These are phyloP conservation scores for Cichladusa arquata DNA, from an alignment of 2,113 vertebrate genomes.

Conservation along the genomic window DNA sequence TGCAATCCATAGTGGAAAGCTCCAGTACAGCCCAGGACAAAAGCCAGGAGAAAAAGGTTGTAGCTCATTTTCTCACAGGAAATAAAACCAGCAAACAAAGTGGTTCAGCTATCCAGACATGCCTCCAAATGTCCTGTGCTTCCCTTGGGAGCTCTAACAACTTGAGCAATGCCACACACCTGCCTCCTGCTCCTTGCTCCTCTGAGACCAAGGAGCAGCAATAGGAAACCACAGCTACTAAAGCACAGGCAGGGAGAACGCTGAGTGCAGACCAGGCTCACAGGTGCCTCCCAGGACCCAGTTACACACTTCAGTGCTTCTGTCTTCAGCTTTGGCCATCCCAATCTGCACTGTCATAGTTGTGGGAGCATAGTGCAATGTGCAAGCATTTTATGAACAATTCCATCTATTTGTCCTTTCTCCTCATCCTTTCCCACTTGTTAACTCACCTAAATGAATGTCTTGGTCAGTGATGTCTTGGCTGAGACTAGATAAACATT, in stretches of 20 bases:
- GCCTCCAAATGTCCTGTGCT: not conserved
- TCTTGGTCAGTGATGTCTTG: not conserved
- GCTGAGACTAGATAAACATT: not conserved
- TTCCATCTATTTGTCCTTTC: not conserved
- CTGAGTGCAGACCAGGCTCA: not conserved
- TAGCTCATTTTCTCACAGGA: constrained; percentile 37
- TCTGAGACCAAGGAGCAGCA: not conserved
- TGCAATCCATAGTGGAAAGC: constrained; percentile 82
- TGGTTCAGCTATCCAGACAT: not conserved
- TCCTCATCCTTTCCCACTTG: not conserved
- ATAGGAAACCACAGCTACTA: not conserved
- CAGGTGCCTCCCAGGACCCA: not conserved
- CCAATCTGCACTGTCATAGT: not conserved
- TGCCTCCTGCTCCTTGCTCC: not conserved
- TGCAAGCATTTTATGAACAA: not conserved
- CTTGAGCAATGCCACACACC: not conserved
- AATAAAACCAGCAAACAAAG: not conserved
- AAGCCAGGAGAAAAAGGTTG: constrained; percentile 52
- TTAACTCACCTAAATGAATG: not conserved
- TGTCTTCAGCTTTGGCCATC: not conserved
- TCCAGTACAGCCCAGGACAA: constrained; percentile 78
- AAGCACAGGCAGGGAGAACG: not conserved
- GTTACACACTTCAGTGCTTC: constrained; percentile 35
- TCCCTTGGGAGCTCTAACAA: not conserved
- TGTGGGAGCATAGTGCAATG: not conserved